These are phyloP conservation scores for Sphenopsis melanotis DNA, from an alignment of 2,797 vertebrate species.

Conservation along the genomic window DNA sequence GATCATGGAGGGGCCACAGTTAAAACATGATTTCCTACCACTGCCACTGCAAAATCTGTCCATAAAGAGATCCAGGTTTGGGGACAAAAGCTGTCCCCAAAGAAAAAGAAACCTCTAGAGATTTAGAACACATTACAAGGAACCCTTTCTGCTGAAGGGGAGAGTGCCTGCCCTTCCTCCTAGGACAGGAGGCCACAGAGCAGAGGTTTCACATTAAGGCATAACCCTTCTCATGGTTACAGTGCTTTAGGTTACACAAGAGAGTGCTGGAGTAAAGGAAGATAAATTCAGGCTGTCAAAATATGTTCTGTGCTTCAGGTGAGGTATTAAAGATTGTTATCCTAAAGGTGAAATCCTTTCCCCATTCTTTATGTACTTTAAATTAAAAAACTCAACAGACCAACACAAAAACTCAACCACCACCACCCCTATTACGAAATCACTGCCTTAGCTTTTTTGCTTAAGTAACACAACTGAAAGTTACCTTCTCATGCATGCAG, in stretches of 20 bases:
- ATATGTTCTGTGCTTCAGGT: background rate
- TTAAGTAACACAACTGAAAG: background rate
- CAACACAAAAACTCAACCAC: background rate
- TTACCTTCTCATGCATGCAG: rapidly evolving
- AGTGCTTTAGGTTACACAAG: background rate
- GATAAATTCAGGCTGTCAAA: background rate
- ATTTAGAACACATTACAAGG: background rate
- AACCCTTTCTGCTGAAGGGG: background rate
- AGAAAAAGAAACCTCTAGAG: background rate
- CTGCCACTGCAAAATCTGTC: background rate
- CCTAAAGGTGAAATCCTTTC: background rate
- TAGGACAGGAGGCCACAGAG: background rate
- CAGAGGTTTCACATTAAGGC: background rate
- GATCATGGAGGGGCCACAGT: background rate
- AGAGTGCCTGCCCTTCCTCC: rapidly evolving
- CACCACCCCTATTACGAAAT: background rate
- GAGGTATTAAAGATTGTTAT: background rate
- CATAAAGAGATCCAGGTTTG: background rate
- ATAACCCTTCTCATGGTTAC: background rate
- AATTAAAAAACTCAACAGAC: background rate
- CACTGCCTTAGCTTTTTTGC: background rate
- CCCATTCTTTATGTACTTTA: background rate
- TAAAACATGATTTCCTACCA: background rate
- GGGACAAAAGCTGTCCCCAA: background rate
- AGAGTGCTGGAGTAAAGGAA: background rate